Evolutionary conservation across 2,888 invertebrate species (phyloP).

Genomic region (Campoletis raptor): DNA sequence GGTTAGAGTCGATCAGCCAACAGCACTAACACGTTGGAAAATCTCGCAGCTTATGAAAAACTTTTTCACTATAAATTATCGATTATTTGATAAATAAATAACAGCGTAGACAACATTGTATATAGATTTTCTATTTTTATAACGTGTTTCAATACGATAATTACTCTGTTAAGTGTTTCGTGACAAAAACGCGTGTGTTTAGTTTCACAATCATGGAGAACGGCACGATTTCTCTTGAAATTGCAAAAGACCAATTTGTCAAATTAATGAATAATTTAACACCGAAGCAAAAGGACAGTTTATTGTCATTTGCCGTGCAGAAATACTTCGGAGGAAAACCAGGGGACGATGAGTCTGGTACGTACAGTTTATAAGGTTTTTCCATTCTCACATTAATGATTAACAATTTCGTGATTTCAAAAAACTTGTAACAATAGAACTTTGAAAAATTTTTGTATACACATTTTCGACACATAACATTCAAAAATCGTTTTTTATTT

Average conservation of each 20-base stretch:
- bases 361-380: not conserved
- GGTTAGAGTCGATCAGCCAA: constrained; percentile 4
- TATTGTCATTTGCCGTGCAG: constrained; percentile 71
- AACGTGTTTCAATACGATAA: constrained; percentile 26
- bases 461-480: too few relatives aligned
- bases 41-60: not conserved
- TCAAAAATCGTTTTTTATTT: too few relatives aligned
- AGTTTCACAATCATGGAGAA: constrained; percentile 52
- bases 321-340: constrained; percentile 69
- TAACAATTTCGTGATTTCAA: not conserved
- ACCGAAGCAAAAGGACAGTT: constrained; percentile 63
- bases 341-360: constrained; percentile 60
- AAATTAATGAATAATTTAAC: constrained; percentile 70
- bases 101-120: not conserved
- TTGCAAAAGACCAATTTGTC: constrained; percentile 70
- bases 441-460: too few relatives aligned
- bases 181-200: not conserved
- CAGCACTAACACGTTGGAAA: constrained; percentile 19
- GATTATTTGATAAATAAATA: constrained; percentile 20
- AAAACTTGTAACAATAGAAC: not conserved
- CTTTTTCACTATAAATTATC: not conserved
- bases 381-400: not conserved
- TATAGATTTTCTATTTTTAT: constrained; percentile 29
- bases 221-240: constrained; percentile 63
- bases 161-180: constrained; percentile 30